phyloP scores from a whole-genome alignment of 2,888 invertebrate genomes.

The Rhingia campestris region DNA sequence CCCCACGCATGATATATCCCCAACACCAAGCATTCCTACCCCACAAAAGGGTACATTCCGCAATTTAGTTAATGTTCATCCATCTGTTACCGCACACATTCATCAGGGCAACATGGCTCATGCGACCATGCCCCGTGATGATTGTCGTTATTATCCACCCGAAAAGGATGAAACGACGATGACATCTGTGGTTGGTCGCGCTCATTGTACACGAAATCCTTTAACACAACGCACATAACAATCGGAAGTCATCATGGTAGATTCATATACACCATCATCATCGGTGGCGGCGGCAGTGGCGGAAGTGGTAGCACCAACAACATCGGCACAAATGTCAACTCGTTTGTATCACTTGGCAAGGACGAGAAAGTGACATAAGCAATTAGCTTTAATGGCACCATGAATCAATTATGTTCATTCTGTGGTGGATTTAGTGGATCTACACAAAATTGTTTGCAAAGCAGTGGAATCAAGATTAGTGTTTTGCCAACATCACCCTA shows the following conservation, averaged over 20 bases:
- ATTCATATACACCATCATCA: conserved; percentile 9
- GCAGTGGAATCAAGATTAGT: conserved; percentile 39
- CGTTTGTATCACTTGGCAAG: conserved; percentile 40
- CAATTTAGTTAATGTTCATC: conserved; percentile 21
- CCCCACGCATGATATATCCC: too few relatives aligned
- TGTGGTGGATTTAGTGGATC: conserved; percentile 64
- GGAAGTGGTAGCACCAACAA: too few relatives aligned
- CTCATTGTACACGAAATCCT: conserved; percentile 32
- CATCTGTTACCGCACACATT: conserved; percentile 25
- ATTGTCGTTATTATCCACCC: conserved; percentile 46
- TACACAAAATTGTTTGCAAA: conserved; percentile 26
- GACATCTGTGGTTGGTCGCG: conserved; percentile 45
- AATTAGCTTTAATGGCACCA: conserved; percentile 69
- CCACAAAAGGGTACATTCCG: neutral
- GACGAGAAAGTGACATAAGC: conserved; percentile 55
- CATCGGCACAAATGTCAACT: conserved; percentile 58
- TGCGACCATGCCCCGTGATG: conserved; percentile 3
- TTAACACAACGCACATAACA: conserved; percentile 29
- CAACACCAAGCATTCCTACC: too few relatives aligned
- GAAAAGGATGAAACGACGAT: conserved; percentile 43
- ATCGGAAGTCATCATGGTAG: conserved; percentile 55
- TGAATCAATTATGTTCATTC: conserved; percentile 70
- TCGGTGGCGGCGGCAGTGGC: too few relatives aligned
- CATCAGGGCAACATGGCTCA: neutral
- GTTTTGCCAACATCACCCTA: neutral